Evolutionary conservation across 2,888 invertebrate genomes (phyloP).

Genomic region (Drosophila hawaiiensis): DNA sequence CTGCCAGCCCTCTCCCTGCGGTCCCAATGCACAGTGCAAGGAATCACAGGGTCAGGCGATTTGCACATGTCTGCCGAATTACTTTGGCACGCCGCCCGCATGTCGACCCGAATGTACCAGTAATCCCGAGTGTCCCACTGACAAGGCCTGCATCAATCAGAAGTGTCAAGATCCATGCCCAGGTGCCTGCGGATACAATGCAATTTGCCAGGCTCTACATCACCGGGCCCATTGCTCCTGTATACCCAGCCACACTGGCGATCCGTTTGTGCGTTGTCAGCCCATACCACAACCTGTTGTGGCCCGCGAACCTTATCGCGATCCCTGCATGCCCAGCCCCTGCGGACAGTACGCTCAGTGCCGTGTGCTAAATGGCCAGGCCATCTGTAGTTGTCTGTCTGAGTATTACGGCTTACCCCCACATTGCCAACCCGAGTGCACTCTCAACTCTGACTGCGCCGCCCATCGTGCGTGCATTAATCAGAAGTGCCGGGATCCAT

Average conservation of each 20-base stretch:
- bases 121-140: slow-evolving; percentile 87
- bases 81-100: slow-evolving; percentile 88
- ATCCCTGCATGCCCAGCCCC: slow-evolving; percentile 89
- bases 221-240: slow-evolving; percentile 88
- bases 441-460: slow-evolving; percentile 89
- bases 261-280: slow-evolving; percentile 89
- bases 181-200: slow-evolving; percentile 88
- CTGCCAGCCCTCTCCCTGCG: slow-evolving; percentile 92
- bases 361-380: slow-evolving; percentile 87
- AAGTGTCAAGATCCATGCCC: slow-evolving; percentile 88
- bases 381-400: slow-evolving; percentile 88
- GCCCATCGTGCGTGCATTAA: slow-evolving; percentile 89
- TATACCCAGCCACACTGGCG: slow-evolving; percentile 88
- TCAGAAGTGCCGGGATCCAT: slow-evolving; percentile 90
- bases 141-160: slow-evolving; percentile 87
- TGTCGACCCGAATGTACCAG: slow-evolving; percentile 89
- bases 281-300: slow-evolving; percentile 79
- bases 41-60: slow-evolving; percentile 87
- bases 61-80: slow-evolving; percentile 88
- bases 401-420: slow-evolving; percentile 89
- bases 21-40: slow-evolving; percentile 90
- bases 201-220: slow-evolving; percentile 87
- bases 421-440: slow-evolving; percentile 90
- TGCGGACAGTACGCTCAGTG: slow-evolving; percentile 90
- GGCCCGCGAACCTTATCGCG: slow-evolving; percentile 70